Evolutionary conservation across 2,888 invertebrate species (phyloP).

Genomic region (Sphaeridia pumilis): DNA sequence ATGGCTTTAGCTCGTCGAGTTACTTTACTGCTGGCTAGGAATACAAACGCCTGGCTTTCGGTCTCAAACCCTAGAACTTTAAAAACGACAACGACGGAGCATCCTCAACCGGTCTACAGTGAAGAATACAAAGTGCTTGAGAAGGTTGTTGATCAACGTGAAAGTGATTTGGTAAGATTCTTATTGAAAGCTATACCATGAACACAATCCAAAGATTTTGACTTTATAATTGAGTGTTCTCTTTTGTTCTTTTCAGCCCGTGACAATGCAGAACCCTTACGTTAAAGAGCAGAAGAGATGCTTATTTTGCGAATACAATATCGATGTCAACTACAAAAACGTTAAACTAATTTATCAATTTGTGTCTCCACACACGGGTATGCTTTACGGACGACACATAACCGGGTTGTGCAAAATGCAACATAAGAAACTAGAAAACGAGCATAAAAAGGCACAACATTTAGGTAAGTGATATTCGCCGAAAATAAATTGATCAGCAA

Average conservation of each 20-base stretch:
- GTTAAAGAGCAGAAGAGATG: conserved; percentile 59
- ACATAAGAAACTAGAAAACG: conserved; percentile 59
- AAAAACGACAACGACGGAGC: conserved; percentile 30
- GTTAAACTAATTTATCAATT: conserved; percentile 83
- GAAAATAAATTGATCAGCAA: no score
- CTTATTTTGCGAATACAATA: conserved; percentile 67
- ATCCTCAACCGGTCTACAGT: conserved; percentile 28
- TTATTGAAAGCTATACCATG: background rate
- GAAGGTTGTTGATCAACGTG: conserved; percentile 27
- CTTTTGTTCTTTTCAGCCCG: conserved; percentile 25
- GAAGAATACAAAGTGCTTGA: conserved; percentile 36
- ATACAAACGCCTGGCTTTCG: no score
- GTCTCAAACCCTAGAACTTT: conserved; percentile 9
- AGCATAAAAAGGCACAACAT: conserved; percentile 61
- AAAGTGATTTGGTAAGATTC: conserved; percentile 31
- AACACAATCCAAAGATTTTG: background rate
- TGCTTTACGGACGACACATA: conserved; percentile 80
- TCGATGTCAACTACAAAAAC: conserved; percentile 84
- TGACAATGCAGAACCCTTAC: conserved; percentile 62
- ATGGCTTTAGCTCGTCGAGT: conserved; percentile 2
- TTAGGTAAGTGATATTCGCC: no score
- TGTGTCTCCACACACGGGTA: conserved; percentile 87
- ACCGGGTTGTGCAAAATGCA: conserved; percentile 81
- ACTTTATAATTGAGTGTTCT: background rate
- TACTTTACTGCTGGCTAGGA: no score